Base-by-base conservation (phyloP, 1,140 invertebrate species). In the Philotrypesis tridentata region DNA sequence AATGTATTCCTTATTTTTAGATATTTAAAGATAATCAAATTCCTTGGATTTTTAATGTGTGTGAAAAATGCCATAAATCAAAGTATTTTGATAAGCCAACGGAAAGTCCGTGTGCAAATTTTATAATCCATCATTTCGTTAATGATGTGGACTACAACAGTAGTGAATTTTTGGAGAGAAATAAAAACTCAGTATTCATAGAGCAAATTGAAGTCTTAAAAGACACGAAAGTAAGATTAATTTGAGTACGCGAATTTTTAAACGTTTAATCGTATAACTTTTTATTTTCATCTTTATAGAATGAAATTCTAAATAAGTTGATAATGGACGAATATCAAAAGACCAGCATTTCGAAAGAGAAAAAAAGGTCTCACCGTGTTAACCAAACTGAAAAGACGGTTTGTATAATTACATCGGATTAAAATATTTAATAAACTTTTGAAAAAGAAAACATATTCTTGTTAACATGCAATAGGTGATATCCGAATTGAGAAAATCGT, bases 111-210 rank as follows among this genome's bases (percentile, higher is more conserved):
- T n/a, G 94, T 21, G 93, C 93, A 12, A 95, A 97, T 0, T 99
- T 99, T 89, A 94, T 98, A 82, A 95, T 97, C 78, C 95, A 96
- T 87, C 98, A 99, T 88, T 99, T 99, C 92, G 97, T 98, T 7
- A 97, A 98, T 88, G 95, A 95, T 82, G 98, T 99, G 0, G 94
- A 97, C 85, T 99, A 99, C 91, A 95, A 97, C 88, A 95, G 95
- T 31, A 93, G 92, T 37, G 98, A 98, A 5, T 99, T 99, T 92
- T 91, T 99, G 9, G 98, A 99, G 88, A 99, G 99, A 92, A 99
- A 99, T 91, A 92, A 97, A 1, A 98, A 99, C 87, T 99, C 97
- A 0, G 97, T 99, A 4, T 95, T 98, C 17, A 97, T 98, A 88
- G 98, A 99, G 88, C 97, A 99, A 87, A 94, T 99, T 9, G 93